Evolutionary conservation across 2,113 vertebrate genomes (phyloP).

Genomic region (Ictidomys tridecemlineatus): DNA sequence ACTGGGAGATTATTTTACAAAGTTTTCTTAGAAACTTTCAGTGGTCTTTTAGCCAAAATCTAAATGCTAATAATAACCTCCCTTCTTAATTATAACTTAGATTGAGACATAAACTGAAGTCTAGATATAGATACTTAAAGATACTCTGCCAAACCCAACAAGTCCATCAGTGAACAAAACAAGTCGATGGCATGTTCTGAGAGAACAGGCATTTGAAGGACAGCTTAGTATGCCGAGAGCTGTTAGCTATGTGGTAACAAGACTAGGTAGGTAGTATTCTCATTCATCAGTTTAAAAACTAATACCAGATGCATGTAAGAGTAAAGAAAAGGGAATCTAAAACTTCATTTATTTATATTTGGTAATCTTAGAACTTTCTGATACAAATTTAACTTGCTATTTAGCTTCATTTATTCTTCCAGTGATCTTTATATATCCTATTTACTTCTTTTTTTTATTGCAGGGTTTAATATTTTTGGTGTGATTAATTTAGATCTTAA

Average conservation of each 20-base stretch:
- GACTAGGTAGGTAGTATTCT: background rate
- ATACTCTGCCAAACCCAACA: background rate
- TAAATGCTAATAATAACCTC: background rate
- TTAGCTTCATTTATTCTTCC: background rate
- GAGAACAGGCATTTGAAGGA: background rate
- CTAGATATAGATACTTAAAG: background rate
- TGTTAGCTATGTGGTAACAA: background rate
- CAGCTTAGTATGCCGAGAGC: background rate
- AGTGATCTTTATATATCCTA: background rate
- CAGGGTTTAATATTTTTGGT: constrained; percentile 1
- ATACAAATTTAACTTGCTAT: background rate
- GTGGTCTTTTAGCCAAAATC: background rate
- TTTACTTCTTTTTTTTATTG: background rate
- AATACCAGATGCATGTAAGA: background rate
- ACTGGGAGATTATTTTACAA: background rate
- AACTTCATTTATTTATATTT: background rate
- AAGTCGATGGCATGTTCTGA: background rate
- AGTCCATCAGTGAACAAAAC: background rate
- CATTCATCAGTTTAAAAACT: background rate
- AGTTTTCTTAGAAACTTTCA: constrained; percentile 13
- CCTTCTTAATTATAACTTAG: background rate
- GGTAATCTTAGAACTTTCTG: background rate
- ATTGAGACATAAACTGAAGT: background rate
- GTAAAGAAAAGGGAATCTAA: background rate
- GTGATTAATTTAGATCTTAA: background rate